phyloP scores from a whole-genome alignment of 2,113 vertebrate species.

The Poicephalus gulielmi region DNA sequence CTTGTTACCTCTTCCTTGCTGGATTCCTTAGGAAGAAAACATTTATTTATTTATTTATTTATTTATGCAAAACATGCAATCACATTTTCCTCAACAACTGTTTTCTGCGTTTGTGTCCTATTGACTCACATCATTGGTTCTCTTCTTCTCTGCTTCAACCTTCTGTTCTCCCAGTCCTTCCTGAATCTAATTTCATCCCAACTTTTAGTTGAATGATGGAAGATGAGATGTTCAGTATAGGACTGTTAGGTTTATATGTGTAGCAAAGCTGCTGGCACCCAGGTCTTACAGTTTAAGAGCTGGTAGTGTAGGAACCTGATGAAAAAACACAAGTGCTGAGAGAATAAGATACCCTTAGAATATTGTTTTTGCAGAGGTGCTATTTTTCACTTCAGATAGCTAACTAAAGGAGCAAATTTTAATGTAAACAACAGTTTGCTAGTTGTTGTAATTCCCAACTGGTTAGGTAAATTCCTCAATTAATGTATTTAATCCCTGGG shows the following conservation, averaged over 20 bases:
- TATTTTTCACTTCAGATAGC: not conserved
- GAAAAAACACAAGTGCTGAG: not conserved
- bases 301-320: not conserved
- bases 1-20: not conserved
- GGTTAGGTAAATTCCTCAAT: not conserved
- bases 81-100: not conserved
- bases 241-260: rapidly evolving
- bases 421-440: not conserved
- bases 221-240: not conserved
- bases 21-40: not conserved
- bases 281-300: not conserved
- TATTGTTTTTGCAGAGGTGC: not conserved
- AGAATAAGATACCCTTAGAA: not conserved
- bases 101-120: not conserved
- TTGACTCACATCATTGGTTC: not conserved
- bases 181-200: not conserved
- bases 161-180: not conserved
- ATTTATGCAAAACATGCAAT: not conserved
- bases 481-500: not conserved
- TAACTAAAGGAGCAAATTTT: not conserved
- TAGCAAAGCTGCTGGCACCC: not conserved
- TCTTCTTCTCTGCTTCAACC: not conserved
- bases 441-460: not conserved
- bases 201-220: not conserved
- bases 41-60: not conserved